These are phyloP conservation scores for Metopia argyrocephala DNA, from an alignment of 2,888 invertebrate species.

Conservation along the genomic window DNA sequence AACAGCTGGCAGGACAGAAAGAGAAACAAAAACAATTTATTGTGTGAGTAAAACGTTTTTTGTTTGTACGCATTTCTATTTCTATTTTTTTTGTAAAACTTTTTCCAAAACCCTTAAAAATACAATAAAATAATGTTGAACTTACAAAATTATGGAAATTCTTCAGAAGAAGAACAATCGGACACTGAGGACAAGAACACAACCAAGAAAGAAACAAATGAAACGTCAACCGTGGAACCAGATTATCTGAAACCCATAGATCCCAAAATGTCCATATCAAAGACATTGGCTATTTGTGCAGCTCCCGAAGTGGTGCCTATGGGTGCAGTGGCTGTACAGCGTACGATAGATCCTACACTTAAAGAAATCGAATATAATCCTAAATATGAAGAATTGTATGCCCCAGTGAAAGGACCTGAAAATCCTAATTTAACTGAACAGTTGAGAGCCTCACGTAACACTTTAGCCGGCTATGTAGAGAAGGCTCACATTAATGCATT, in stretches of 20 bases:
- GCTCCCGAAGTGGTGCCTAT: conserved; percentile 91
- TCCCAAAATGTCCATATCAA: conserved; percentile 81
- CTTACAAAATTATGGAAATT: conserved; percentile 86
- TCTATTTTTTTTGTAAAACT: conserved; percentile 23
- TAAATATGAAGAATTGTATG: conserved; percentile 95
- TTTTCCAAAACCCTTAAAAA: conserved; percentile 32
- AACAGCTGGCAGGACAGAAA: conserved; percentile 48
- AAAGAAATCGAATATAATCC: conserved; percentile 95
- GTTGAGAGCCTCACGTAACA: conserved; percentile 92
- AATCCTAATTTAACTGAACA: conserved; percentile 96
- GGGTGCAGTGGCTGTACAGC: conserved; percentile 84
- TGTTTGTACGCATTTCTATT: conserved; percentile 66
- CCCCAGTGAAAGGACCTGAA: conserved; percentile 93
- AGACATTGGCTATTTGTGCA: conserved; percentile 85
- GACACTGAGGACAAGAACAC: conserved; percentile 77
- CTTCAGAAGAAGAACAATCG: conserved; percentile 81
- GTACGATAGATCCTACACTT: conserved; percentile 87
- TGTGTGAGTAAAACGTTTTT: conserved; percentile 50
- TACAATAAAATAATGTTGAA: conserved; percentile 82
- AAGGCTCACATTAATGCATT: conserved; percentile 97
- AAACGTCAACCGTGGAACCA: conserved; percentile 76
- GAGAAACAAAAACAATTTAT: conserved; percentile 62
- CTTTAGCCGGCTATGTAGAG: conserved; percentile 95
- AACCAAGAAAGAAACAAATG: not conserved
- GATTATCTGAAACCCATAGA: conserved; percentile 81